phyloP scores from a whole-genome alignment of 2,888 invertebrate genomes.

The Platycheirus albimanus region DNA sequence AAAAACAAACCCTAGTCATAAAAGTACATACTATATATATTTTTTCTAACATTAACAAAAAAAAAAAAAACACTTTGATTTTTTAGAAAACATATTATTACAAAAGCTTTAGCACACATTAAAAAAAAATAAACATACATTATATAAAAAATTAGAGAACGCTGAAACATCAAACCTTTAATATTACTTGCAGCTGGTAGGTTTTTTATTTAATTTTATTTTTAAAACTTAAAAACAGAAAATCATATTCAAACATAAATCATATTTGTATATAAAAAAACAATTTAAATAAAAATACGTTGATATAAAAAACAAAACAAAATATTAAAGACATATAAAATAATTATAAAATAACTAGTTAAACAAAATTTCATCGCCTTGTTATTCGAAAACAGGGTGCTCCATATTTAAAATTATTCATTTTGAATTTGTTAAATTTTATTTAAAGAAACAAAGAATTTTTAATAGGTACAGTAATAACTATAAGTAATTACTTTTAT shows the following conservation, averaged over 20 bases:
- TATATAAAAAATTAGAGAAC: background rate
- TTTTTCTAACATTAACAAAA: constrained; percentile 52
- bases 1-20: constrained; percentile 46
- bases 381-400: constrained; percentile 32
- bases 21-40: constrained; percentile 55
- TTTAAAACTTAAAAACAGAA: no score
- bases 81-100: constrained; percentile 49
- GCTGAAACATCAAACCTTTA: constrained; percentile 23
- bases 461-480: no score
- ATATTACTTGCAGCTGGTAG: constrained; percentile 12
- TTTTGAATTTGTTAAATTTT: no score
- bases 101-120: constrained; percentile 62
- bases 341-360: constrained; percentile 28
- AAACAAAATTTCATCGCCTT: constrained; percentile 56
- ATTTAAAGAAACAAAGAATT: no score
- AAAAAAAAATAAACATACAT: background rate
- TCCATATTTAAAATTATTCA: no score
- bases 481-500: no score
- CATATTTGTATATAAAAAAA: background rate
- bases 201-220: no score
- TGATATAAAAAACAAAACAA: constrained; percentile 16
- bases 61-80: constrained; percentile 21
- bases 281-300: constrained; percentile 2
- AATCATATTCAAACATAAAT: no score
- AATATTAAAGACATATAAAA: constrained; percentile 12